Evolutionary conservation across 2,888 invertebrate genomes (phyloP), one percentile per base, ranked within the genome.

Genomic region (Orthosia incerta): DNA sequence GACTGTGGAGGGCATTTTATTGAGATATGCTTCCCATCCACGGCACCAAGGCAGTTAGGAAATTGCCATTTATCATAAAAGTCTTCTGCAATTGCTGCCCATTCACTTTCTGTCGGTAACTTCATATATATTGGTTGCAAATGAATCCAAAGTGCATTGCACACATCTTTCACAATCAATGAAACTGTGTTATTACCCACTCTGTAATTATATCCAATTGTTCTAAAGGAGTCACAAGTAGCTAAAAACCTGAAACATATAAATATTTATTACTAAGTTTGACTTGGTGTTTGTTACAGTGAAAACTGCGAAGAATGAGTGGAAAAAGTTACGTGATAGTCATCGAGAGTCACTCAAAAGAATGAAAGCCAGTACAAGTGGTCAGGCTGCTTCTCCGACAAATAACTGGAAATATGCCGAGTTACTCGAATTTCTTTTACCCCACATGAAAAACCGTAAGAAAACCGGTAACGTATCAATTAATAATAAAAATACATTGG

Each of bases 1-100:
- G n/a, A 26, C 20, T 51, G 15, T 20, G 78, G 75, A 59, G 89
- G 86, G 66, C 84, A 78, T 67, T 84, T 72, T 72, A 88, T 88
- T 51, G 61, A 70, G 23, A 89, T 74, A 82, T 87, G 88, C 74
- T 89, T 89, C 26, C 88, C 86, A 71, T 87, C 88, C 48, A 88
- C 71, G 61, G 85, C 78, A 51, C 78, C 78, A 66, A 79, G 39
- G 39, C 79, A 82, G 62, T 79, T 79, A 56, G 69, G 59, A 67
- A 87, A 88, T 72, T 87, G 80, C 85, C 87, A 88, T 71, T 67
- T 82, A 48, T 59, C 53, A 70, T 84, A 39, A 75, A 86, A 85
- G 53, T 82, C 71, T 66, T 76, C 62, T 66, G 85, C 83, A 45
- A 45, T 45, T 45, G 45, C 45, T 45, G 2, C 45, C 45, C 45